These are phyloP conservation scores for Cantharis lateralis DNA, from an alignment of 2,888 invertebrate genomes.

Conservation along the genomic window DNA sequence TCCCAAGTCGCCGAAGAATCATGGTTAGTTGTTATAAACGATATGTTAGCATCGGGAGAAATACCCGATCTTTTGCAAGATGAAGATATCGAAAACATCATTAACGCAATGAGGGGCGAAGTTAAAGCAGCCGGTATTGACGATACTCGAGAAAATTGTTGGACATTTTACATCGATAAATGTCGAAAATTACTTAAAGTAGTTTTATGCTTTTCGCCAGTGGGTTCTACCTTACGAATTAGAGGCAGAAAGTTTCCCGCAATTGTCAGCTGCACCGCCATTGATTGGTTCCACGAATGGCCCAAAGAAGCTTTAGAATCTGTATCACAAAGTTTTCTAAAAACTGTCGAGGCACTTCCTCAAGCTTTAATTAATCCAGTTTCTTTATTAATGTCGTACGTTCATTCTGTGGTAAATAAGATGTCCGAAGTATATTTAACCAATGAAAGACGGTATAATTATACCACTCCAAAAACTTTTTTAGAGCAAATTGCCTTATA, in stretches of 20 bases:
- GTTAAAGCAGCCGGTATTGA: conserved; percentile 80
- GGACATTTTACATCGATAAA: conserved; percentile 92
- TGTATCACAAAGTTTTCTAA: conserved; percentile 82
- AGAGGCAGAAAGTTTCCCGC: conserved; percentile 93
- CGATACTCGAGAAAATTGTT: conserved; percentile 91
- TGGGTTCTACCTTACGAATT: conserved; percentile 84
- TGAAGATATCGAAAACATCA: conserved; percentile 87
- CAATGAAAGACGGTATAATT: conserved; percentile 90
- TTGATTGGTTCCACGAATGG: conserved; percentile 98
- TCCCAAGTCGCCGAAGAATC: conserved; percentile 90
- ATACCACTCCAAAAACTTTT: conserved; percentile 96
- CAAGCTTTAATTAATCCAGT: conserved; percentile 67
- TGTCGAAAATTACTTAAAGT: conserved; percentile 77
- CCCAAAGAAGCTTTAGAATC: conserved; percentile 88
- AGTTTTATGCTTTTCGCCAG: conserved; percentile 93
- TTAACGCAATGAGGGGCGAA: conserved; percentile 75
- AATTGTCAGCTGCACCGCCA: conserved; percentile 88
- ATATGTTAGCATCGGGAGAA: conserved; percentile 91
- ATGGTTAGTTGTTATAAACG: conserved; percentile 91
- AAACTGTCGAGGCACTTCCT: conserved; percentile 75
- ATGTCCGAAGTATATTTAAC: conserved; percentile 79
- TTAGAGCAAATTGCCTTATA: conserved; percentile 89
- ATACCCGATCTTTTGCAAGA: conserved; percentile 89
- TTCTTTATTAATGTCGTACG: conserved; percentile 87
- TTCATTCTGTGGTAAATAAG: conserved; percentile 85